Evolutionary conservation across 2,888 invertebrate species (phyloP), one percentile per base, ranked within the genome.

Genomic region (Hypomecis punctinalis): DNA sequence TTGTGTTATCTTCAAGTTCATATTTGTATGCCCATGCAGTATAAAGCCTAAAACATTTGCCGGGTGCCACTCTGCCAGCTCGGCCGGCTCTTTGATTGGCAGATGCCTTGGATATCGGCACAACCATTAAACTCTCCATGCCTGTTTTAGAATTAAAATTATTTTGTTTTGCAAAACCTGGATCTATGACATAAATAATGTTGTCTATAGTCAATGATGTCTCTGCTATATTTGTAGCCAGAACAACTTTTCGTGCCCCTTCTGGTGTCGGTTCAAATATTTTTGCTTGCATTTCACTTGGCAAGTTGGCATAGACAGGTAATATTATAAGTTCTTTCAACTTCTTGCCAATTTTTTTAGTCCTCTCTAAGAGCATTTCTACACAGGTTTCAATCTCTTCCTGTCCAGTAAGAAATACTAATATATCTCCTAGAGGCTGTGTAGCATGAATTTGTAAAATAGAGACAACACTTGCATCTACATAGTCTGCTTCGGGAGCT

Each of bases 91-190:
- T 94, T 90, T 99, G 99, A 93, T 99, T 99, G 0, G 99, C 99
- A 48, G 99, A 99, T 0, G 98, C 98, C 91, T 99, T 99, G 5
- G 99, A 99, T 70, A 99, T 98, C 4, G 99, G 99, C n/a, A 98
- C 98, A 5, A 99, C 98, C 93, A 98, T 97, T 65, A 99, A 94
- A 75, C 99, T 99, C 84, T 99, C 99, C 98, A 99, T 99, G 35
- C 99, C 99, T 0, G 99, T 99, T 74, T 98, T 94, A 0, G 99
- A 98, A 91, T 99, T 97, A 82, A 99, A 99, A 89, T 99, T 98
- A 84, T 99, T 99, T 90, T 99, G 99, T 86, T 99, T 99, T 52
- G 98, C 98, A 92, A 99, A 99, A 0, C 99, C 99, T n/a, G 99
- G 99, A 93, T 99, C 99, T 73, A 99, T 99, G 0, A 99, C 99